Base-by-base conservation (phyloP, 1,140 invertebrate genomes). In the Berghia stephanieae region DNA sequence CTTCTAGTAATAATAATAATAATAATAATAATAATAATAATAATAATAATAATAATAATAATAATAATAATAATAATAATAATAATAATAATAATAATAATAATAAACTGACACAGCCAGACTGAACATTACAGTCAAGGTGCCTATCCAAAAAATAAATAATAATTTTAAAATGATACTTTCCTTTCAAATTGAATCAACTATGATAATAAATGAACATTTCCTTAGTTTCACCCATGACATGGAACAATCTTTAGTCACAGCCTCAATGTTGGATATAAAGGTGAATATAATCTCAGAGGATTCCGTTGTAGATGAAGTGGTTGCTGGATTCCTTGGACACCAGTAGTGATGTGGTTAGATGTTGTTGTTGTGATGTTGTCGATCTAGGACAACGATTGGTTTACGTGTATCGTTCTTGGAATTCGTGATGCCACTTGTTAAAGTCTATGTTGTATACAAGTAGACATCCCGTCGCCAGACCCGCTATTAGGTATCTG, bases 381-480 rank as follows among this genome's bases (percentile, higher is more conserved):
- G 24, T 8, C 5, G 38, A 6, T 24, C 31, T n/a, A 21, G 40
- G 71, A 36, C 0, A 18, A 13, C n/a, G 8, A 21, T 34, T n/a
- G 36, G 40, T 60, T 66, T 71, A 75, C 80, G 78, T 86, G 78
- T 88, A 88, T 66, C 87, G 79, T 43, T 89, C 88, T 78, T 89
- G 88, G 69, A 86, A 99, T 90, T 99, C 97, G 88, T 98, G 97
- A 90, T 99, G 98, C 98, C 98, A 99, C 86, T 97, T 93, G 90
- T 99, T 99, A 91, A 99, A 99, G 90, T 99, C 98, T 87, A 99
- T 98, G 91, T 99, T 97, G 90, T 99, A 99, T 81, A 99, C 96
- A 55, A 99, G 95, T 75, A 99, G 94, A 27, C 97, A 98, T 46
- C 98, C 98, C 81, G 98, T 98, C 27, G 97, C 95, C 38, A 99